Conservation (phyloP, 2,888 invertebrate species). For the Agrypnus murinus region DNA sequence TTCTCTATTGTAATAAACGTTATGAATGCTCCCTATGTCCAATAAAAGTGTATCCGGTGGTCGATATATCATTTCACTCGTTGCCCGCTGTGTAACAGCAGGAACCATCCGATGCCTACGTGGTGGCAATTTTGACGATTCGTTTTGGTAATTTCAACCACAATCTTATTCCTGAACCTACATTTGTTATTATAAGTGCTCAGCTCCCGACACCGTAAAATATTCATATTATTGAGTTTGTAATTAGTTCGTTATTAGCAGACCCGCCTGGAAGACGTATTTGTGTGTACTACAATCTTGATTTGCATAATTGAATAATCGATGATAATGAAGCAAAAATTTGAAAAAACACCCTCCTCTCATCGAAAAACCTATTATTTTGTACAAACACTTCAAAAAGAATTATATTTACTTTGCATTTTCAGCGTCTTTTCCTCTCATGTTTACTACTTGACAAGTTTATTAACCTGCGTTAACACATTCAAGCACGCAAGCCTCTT, state of each 20-base stretch:
- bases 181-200: conserved; percentile 41
- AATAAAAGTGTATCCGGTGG: conserved; percentile 39
- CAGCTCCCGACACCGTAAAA: conserved; percentile 33
- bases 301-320: conserved; percentile 28
- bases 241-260: conserved; percentile 30
- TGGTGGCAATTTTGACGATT: conserved; percentile 34
- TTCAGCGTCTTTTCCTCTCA: too few species aligned
- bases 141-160: conserved; percentile 35
- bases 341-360: conserved; percentile 1
- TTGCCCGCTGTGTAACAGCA: conserved; percentile 30
- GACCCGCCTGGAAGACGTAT: conserved; percentile 15
- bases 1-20: conserved; percentile 39
- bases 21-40: conserved; percentile 38
- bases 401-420: too few species aligned
- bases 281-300: conserved; percentile 19
- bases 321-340: conserved; percentile 6
- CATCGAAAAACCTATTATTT: too few species aligned
- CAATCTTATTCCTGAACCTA: conserved; percentile 34
- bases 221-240: conserved; percentile 31
- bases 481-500: background rate
- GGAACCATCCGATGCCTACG: conserved; percentile 35
- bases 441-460: too few species aligned
- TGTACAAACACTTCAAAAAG: too few species aligned
- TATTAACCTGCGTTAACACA: background rate
- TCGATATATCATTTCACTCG: conserved; percentile 34